Base-by-base conservation (phyloP, 2,888 invertebrate species). In the Mimumesa dahlbomi region DNA sequence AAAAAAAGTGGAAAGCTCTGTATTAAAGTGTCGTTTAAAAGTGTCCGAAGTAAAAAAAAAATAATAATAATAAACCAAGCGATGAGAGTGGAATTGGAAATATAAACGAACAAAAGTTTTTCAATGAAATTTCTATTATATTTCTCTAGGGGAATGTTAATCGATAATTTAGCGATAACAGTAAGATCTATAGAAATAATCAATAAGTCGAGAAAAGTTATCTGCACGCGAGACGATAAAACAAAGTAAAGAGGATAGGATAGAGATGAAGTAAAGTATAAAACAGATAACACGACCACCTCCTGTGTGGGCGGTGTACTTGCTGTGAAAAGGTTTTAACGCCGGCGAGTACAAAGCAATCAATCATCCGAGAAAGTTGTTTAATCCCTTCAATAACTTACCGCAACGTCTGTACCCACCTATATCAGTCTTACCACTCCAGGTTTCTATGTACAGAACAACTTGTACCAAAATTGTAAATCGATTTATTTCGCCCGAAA, bases 351-450 rank as follows among this genome's bases (percentile, higher is more conserved):
- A 80, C 77, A 79, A 73, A 82, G 83, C 79, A 81, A 87, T 86
- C 85, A 84, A 87, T 86, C 86, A 86, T 79, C 73, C 77, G 74
- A 80, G 74, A 81, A 84, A 86, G 83, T 85, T 86, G 83, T 84
- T 86, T 85, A 86, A 86, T 86, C 84, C 83, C 75, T 52, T 77
- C 79, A 81, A 80, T 84, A 85, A 85, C 82, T 82, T 71, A 75
- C 69, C 59, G 71, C 68, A 71, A n/a, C 71, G 46, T 46, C 56
- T 48, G 31, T 49, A 40, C 56, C 21, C 36, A n/a, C 45, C 5
- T 19, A 7, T 21, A 45, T 22, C 11, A 7, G 25, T 5, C 21
- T 6, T 9, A 2, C n/a, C n/a, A 18, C 7, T 2, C 21, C 43
- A 14, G 4, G n/a, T 9, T n/a, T 9, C 11, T 9, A 45, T 50